Conservation (phyloP, 2,888 invertebrate genomes). For the Thecophora atra region DNA sequence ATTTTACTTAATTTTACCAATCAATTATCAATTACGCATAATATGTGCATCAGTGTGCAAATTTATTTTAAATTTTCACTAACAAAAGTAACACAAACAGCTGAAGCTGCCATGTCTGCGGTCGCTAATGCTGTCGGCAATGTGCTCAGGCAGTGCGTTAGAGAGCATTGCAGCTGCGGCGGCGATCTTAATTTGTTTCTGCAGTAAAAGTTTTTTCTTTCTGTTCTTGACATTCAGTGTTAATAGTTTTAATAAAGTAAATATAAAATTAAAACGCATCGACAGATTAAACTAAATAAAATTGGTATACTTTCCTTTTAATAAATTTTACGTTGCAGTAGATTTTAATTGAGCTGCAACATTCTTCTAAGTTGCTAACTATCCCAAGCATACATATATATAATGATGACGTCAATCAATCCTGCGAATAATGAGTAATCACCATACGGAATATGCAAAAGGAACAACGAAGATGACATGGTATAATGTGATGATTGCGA, state of each 20-base stretch:
- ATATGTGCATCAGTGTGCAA: too few relatives aligned
- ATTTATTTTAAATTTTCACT: too few relatives aligned
- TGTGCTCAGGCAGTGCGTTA: too few relatives aligned
- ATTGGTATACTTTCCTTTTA: not conserved
- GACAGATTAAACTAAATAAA: not conserved
- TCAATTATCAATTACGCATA: too few relatives aligned
- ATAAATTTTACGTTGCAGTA: not conserved
- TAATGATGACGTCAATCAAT: not conserved
- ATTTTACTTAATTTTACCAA: too few relatives aligned
- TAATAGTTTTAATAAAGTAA: too few relatives aligned
- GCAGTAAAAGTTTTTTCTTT: not conserved
- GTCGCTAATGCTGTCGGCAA: too few relatives aligned
- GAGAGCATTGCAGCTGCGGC: too few relatives aligned
- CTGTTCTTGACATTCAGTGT: not conserved
- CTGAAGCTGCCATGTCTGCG: too few relatives aligned
- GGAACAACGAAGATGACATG: constrained; percentile 9
- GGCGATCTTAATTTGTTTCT: too few relatives aligned
- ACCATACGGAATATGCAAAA: constrained; percentile 16
- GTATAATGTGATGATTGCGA: constrained; percentile 27
- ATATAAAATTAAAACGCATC: too few relatives aligned
- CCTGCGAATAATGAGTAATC: not conserved
- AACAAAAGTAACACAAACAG: too few relatives aligned
- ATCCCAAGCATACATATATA: not conserved
- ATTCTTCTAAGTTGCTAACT: not conserved
- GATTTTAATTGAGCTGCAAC: not conserved